A percentile compares a stretch with the other conserved stretches of the same genome.
These are phyloP conservation scores for Drosophila emarginata DNA, from an alignment of 2,888 invertebrate genomes.

Conservation along the genomic window DNA sequence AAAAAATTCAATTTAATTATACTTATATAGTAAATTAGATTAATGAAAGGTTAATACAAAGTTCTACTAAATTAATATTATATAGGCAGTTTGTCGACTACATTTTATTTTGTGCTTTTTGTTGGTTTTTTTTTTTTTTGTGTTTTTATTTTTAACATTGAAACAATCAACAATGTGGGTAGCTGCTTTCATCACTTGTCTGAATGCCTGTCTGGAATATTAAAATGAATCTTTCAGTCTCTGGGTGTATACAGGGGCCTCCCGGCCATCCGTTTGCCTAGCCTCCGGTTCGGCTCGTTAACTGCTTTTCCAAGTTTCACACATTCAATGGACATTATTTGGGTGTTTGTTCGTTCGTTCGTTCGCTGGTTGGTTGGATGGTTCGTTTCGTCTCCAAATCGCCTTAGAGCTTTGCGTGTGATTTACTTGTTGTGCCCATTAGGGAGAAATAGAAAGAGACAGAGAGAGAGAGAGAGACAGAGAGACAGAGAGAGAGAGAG, in stretches of 20 bases:
- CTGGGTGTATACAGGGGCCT: neutral
- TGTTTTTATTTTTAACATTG: neutral
- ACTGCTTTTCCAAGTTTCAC: constrained; percentile 56
- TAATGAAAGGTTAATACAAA: no score
- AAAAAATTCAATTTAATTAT: no score
- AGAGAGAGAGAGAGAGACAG: no score
- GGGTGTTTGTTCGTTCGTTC: constrained; percentile 32
- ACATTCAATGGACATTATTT: constrained; percentile 51
- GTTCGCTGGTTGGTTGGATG: constrained; percentile 24
- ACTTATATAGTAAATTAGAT: no score
- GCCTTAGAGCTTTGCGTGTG: constrained; percentile 76
- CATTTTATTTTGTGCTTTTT: neutral
- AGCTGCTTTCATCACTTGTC: constrained; percentile 25
- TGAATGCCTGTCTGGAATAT: constrained; percentile 38
- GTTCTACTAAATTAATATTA: no score
- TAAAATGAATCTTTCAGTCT: constrained; percentile 42
- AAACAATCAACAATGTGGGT: constrained; percentile 3
- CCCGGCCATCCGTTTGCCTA: constrained; percentile 6
- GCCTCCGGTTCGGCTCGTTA: constrained; percentile 67
- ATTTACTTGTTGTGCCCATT: constrained; percentile 75
- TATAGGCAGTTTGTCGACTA: no score
- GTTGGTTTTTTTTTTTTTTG: neutral
- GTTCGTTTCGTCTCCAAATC: constrained; percentile 52
- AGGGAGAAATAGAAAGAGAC: constrained; percentile 40
- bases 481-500: no score